Evolutionary conservation across 2,797 vertebrate genomes (phyloP), one percentile per base, ranked within the genome.

Genomic region (Hapalemur alaotrensis): DNA sequence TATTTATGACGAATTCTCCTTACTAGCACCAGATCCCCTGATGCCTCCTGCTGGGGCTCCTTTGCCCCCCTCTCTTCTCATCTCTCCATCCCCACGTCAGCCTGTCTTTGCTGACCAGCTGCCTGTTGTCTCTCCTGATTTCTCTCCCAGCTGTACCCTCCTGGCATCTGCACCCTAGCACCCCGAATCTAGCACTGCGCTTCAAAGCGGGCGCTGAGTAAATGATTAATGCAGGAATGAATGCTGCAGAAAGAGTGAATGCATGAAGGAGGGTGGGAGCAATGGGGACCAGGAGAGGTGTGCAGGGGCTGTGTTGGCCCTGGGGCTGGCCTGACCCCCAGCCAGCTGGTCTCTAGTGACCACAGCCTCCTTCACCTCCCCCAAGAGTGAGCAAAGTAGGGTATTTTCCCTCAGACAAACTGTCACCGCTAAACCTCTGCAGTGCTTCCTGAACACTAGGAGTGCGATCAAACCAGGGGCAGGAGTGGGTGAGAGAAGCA

Each of bases 401-500:
- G 13, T 30, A 15, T 15, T 88, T 91, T 38, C 0, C 57, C 32
- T 93, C 61, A 0, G 0, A 43, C 32, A 20, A 11, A 75, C 1
- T 43, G 89, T 17, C 83, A 15, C 22, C 96, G 50, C 59, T 30
- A n/a, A 79, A 41, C 28, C 73, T 91, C 67, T 78, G 46, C 94
- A 89, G 80, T 54, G 1, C 14, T 96, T 54, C 0, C 0, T 83
- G 54, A 87, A 12, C 1, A 35, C 14, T 76, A 96, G 80, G 38
- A 6, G 8, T 15, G 69, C 15, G 23, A 43, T 96, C 94, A 94
- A 95, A 91, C 88, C 75, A 93, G 88, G 57, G 0, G 0, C 6
- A 3, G 32, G 8, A 25, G 11, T 80, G 89, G 61, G 61, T n/a
- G 61, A 94, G 89, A 96, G 63, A 96, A 91, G 83, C 67, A 28